A percentile compares a stretch with the other conserved stretches of the same genome.
phyloP scores from a whole-genome alignment of 2,888 invertebrate species.

The Gibbula magus region DNA sequence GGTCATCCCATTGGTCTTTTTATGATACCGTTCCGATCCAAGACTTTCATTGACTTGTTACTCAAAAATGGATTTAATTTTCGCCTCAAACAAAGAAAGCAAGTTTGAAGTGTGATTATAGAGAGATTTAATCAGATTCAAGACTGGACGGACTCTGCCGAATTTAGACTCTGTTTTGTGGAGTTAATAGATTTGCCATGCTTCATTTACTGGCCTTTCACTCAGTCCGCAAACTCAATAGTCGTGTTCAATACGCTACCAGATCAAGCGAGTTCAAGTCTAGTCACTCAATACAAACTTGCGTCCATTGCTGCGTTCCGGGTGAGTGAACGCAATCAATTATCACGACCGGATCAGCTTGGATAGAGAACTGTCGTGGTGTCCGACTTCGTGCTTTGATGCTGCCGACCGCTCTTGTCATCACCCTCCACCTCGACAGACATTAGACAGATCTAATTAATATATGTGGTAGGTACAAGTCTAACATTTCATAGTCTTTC shows the following conservation, averaged over 20 bases:
- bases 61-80: background rate
- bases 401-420: too few relatives aligned
- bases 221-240: background rate
- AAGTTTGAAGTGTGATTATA: background rate
- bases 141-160: background rate
- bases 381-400: too few relatives aligned
- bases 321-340: background rate
- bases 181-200: conserved; percentile 6
- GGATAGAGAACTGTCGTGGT: too few relatives aligned
- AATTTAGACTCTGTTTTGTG: background rate
- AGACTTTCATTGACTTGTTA: conserved; percentile 7
- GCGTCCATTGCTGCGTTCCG: background rate
- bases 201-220: background rate
- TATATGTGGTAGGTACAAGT: background rate
- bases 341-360: background rate
- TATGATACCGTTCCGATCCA: too few relatives aligned
- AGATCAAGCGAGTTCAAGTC: background rate
- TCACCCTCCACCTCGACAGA: too few relatives aligned
- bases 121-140: background rate
- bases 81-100: background rate
- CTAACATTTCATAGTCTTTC: background rate
- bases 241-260: background rate
- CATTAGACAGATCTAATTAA: background rate
- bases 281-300: background rate
- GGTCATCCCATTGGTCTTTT: too few relatives aligned